Conservation (phyloP, 2,888 invertebrate species). For the Macrosoma leucophasiata region DNA sequence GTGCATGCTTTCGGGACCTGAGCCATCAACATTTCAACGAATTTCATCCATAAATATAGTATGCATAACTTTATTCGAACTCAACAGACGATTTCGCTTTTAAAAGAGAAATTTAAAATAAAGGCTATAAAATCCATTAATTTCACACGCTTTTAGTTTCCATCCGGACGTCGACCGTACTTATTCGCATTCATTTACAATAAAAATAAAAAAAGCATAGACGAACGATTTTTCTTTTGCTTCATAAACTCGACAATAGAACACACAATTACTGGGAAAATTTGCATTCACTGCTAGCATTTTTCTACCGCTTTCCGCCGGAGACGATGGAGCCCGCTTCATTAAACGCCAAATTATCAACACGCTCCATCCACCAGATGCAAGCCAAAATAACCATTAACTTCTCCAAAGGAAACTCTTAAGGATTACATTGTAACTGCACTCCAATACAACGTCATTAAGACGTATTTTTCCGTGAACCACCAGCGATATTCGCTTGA, state of each 20-base stretch:
- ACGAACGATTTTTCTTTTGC: slow-evolving; percentile 39
- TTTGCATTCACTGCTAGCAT: slow-evolving; percentile 63
- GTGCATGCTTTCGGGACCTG: too few species aligned
- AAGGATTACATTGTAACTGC: slow-evolving; percentile 30
- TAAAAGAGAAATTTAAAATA: too few species aligned
- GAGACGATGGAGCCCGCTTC: slow-evolving; percentile 63
- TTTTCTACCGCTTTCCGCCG: slow-evolving; percentile 63
- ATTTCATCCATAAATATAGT: too few species aligned
- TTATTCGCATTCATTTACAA: too few species aligned
- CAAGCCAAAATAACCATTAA: slow-evolving; percentile 62
- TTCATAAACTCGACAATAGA: slow-evolving; percentile 66
- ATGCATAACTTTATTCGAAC: too few species aligned
- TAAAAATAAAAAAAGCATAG: slow-evolving; percentile 24
- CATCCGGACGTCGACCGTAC: too few species aligned
- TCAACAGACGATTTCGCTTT: too few species aligned
- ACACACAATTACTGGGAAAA: slow-evolving; percentile 68
- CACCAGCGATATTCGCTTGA: slow-evolving; percentile 48
- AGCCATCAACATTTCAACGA: too few species aligned
- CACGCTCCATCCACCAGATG: slow-evolving; percentile 46
- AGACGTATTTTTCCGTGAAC: slow-evolving; percentile 46
- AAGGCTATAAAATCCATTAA: too few species aligned
- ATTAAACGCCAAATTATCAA: slow-evolving; percentile 72
- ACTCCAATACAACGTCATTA: slow-evolving; percentile 36
- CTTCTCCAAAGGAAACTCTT: slow-evolving; percentile 34
- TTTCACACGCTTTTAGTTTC: too few species aligned